Conservation (phyloP, 2,888 invertebrate genomes). For the Hemithea aestivaria region DNA sequence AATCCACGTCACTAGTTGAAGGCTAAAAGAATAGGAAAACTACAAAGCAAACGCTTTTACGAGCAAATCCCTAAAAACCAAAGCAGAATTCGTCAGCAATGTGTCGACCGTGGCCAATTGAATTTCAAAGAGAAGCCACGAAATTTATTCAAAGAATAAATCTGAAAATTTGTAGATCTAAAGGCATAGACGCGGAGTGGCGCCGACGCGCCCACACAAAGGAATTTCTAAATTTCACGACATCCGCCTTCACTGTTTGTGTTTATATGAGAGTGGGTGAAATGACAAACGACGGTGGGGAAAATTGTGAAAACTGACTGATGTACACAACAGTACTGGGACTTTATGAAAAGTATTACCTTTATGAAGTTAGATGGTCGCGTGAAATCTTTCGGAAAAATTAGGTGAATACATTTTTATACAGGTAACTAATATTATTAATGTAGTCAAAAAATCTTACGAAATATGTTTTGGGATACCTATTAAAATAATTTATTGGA, state of each 20-base stretch:
- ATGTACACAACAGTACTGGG: conserved; percentile 7
- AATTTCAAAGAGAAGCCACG: conserved; percentile 77
- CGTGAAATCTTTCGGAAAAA: no score
- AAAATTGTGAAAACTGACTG: conserved; percentile 34
- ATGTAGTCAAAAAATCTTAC: no score
- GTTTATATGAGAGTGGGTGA: conserved; percentile 71
- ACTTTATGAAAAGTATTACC: neutral
- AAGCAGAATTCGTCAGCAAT: conserved; percentile 68
- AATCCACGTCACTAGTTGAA: conserved; percentile 34
- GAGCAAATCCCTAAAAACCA: conserved; percentile 51
- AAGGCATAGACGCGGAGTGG: conserved; percentile 73
- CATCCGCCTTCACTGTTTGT: conserved; percentile 75
- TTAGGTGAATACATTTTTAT: no score
- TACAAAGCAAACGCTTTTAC: no score
- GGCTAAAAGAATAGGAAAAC: conserved; percentile 20
- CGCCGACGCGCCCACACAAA: conserved; percentile 74
- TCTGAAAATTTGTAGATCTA: conserved; percentile 79
- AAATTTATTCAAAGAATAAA: conserved; percentile 80
- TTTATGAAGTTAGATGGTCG: no score
- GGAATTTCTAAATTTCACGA: conserved; percentile 79
- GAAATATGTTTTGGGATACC: no score
- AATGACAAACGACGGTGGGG: conserved; percentile 70
- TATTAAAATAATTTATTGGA: no score
- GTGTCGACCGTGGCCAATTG: conserved; percentile 76
- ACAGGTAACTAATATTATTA: no score